A percentile compares a stretch with the other conserved stretches of the same genome.
Conservation (phyloP, 92 coral and sea anemone species). For the Paramuricea clavata region DNA sequence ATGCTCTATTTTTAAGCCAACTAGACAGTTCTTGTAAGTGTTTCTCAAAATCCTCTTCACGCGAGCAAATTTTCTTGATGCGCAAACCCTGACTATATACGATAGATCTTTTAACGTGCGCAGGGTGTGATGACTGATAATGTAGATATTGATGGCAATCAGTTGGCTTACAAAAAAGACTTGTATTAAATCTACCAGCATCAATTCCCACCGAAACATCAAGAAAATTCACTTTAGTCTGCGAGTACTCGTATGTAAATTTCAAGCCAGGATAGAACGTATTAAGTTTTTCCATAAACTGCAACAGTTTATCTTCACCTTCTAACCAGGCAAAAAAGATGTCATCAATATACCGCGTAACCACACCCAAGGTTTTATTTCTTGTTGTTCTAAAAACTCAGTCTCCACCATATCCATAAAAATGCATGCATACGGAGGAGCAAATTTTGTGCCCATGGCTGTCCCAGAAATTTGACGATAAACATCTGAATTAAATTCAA, state of each 20-base stretch:
- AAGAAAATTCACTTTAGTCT: no score
- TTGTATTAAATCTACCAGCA: background rate
- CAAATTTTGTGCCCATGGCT: background rate
- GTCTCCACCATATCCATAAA: no score
- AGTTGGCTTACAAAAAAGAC: background rate
- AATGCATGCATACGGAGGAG: no score
- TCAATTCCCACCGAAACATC: no score
- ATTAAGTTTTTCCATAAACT: background rate
- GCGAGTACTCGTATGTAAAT: no score
- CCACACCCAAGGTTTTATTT: no score
- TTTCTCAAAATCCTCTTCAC: background rate
- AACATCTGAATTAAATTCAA: background rate
- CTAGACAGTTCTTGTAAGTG: background rate
- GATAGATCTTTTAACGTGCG: background rate
- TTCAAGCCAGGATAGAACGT: no score
- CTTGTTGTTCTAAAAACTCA: no score
- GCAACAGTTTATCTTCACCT: background rate
- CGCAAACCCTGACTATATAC: background rate
- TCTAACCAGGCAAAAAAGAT: background rate
- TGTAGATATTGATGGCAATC: background rate
- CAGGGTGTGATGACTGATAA: background rate
- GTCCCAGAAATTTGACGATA: background rate
- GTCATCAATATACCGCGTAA: no score
- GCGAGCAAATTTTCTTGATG: background rate
- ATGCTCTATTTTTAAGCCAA: background rate